Evolutionary conservation across 2,113 vertebrate species (phyloP), one percentile per base, ranked within the genome.

Genomic region (Pao palembangensis): DNA sequence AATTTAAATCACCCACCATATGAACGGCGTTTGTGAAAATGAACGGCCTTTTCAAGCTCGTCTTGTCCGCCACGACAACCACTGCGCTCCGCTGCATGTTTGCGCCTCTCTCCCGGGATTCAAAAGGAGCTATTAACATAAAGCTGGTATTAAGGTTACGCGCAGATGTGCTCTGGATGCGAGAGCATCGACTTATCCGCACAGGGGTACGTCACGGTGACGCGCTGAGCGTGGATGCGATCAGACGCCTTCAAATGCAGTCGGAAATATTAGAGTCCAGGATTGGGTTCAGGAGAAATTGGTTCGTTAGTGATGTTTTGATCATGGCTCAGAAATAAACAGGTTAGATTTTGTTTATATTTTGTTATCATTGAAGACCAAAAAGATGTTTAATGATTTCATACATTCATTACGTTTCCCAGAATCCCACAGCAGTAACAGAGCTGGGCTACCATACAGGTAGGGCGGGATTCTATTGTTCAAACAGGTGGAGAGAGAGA

Each of bases 401-500:
- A 28, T 7, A 28, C 25, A 7, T 28, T 44, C 5, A 44, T 92
- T 91, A 61, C 90, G 91, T 73, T 87, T 92, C 92, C 92, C 94
- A 90, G 48, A 73, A 69, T 80, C 20, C 85, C 38, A 46, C 72
- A 69, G 82, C 68, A 13, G 56, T 19, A 61, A 61, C 59, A 67
- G 49, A 42, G 75, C 23, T 61, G 81, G 82, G 56, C 51, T 59
- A 51, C 0, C 19, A 31, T 69, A 78, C 86, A 85, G 90, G 88
- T 91, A 81, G 81, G 72, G 78, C 67, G 28, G 74, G 79, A 83
- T 76, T 84, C 75, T 73, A 68, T 78, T 86, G 82, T 88, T 73
- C 68, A 73, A 21, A 47, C 80, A 78, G 63, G 85, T 84, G 87
- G n/a, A 50, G 42, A 71, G 52, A 38, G 53, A 3, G 54, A 21